Conservation (phyloP, 1,140 invertebrate species). For the Brachionus sp. region DNA sequence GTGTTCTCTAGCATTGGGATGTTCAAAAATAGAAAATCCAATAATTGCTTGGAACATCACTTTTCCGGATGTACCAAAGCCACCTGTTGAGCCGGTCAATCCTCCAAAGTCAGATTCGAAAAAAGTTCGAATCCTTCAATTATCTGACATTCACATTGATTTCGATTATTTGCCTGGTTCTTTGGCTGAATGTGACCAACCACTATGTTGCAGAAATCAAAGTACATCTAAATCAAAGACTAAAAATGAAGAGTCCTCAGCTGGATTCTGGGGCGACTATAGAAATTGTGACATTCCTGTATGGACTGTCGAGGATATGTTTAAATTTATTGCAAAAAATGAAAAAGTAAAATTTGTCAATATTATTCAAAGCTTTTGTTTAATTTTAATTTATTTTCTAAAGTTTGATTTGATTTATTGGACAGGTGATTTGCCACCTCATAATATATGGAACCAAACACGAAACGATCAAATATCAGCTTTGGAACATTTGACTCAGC, state of each 20-base stretch:
- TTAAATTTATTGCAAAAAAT: constrained; percentile 48
- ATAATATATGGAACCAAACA: constrained; percentile 96
- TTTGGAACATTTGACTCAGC: constrained; percentile 73
- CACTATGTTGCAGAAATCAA: constrained; percentile 69
- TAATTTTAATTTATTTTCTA: background rate
- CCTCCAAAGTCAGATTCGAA: background rate
- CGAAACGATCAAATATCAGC: constrained; percentile 79
- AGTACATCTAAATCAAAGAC: constrained; percentile 52
- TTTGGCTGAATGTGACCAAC: constrained; percentile 69
- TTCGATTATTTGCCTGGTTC: constrained; percentile 67
- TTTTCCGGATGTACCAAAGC: constrained; percentile 5
- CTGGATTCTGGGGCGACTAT: constrained; percentile 61
- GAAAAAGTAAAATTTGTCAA: constrained; percentile 49
- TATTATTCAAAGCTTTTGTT: background rate
- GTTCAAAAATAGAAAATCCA: constrained; percentile 26
- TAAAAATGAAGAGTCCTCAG: constrained; percentile 44
- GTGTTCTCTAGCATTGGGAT: constrained; percentile 19
- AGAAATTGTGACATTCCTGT: constrained; percentile 60
- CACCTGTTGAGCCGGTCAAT: background rate
- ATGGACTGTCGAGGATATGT: constrained; percentile 40
- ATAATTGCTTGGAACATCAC: constrained; percentile 36
- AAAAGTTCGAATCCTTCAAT: constrained; percentile 64
- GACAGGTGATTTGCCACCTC: constrained; percentile 92
- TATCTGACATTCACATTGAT: constrained; percentile 79
- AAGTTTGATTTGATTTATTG: constrained; percentile 81